Base-by-base conservation (phyloP, 92 coral and sea anemone genomes). In the Muricea muricata region DNA sequence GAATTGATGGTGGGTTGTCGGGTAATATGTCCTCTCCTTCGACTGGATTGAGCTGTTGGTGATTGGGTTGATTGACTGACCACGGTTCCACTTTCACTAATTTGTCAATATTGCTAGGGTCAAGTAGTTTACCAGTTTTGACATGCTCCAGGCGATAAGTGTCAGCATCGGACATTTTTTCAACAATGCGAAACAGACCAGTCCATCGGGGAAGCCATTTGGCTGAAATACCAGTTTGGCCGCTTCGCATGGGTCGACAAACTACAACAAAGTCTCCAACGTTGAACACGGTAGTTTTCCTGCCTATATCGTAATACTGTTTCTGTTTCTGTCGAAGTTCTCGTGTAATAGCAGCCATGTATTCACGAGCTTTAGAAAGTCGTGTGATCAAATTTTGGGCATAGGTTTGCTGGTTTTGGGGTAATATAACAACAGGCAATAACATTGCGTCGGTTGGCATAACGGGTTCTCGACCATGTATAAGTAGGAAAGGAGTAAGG, bases 381-480 rank as follows among this genome's bases (percentile, higher is more conserved):
- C 12, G 3, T 6, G 15, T 55, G 28, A 55, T 3, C 28, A 18
- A 55, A 4, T 55, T n/a, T 55, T 55, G 3, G 65, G 65, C 65
- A 55, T 55, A 55, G 5, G 65, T 55, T 55, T 25, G 5, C 28
- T 55, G 65, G 28, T 55, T n/a, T 55, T 55, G 65, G 5, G 65
- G 75, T 37, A 37, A 4, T 9, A 37, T 9, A 37, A 37, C 42
- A 37, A 37, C 42, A 4, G 42, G 42, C 4, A 9, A 37, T 37
- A 37, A 37, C 42, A 37, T 37, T 37, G 9, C 42, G 42, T 37
- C 42, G 9, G 42, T 68, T 68, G 75, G 75, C 75, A 68, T 68
- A 23, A 68, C 75, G 9, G 75, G 75, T 28, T 68, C 45, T 68
- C 84, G 77, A n/a, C 88, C 84, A 76, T 56, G 75, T 69, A 85